Percentiles rank a stretch among this genome's conserved stretches.
phyloP scores from a whole-genome alignment of 2,113 vertebrate genomes.

The Pipra filicauda region DNA sequence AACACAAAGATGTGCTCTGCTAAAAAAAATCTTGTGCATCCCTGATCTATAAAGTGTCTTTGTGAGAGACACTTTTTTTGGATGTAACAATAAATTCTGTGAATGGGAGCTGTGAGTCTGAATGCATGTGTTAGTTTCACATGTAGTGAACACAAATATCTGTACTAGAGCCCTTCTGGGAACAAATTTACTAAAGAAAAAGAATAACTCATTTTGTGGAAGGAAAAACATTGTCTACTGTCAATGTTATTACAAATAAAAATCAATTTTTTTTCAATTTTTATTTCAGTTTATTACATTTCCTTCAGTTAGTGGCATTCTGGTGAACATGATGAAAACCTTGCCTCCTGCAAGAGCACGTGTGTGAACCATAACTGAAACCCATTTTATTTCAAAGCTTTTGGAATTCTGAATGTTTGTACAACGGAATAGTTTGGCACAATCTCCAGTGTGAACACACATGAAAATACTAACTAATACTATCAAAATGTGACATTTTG shows the following conservation, averaged over 20 bases:
- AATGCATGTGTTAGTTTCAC: neutral
- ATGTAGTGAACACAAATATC: neutral
- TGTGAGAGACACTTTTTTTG: neutral
- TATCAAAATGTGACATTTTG: constrained; percentile 51
- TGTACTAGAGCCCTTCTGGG: neutral
- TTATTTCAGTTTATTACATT: constrained; percentile 32
- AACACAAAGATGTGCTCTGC: neutral
- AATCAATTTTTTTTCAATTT: neutral
- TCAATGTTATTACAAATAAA: neutral
- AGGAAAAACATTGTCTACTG: neutral
- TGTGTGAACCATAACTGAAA: constrained; percentile 42
- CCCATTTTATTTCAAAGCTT: neutral
- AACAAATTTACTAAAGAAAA: constrained; percentile 13
- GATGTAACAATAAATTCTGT: neutral
- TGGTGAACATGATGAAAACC: constrained; percentile 39
- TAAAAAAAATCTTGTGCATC: neutral
- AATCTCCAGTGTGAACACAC: constrained; percentile 25
- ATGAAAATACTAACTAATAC: constrained; percentile 49
- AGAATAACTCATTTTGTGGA: neutral
- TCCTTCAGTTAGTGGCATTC: constrained; percentile 6
- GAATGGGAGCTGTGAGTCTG: neutral
- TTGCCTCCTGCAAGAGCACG: constrained; percentile 2
- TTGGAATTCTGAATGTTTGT: constrained; percentile 49
- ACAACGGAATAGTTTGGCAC: constrained; percentile 51
- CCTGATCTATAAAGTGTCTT: neutral